These are phyloP conservation scores for Orgyia antiqua DNA, from an alignment of 2,888 invertebrate species.

Conservation along the genomic window DNA sequence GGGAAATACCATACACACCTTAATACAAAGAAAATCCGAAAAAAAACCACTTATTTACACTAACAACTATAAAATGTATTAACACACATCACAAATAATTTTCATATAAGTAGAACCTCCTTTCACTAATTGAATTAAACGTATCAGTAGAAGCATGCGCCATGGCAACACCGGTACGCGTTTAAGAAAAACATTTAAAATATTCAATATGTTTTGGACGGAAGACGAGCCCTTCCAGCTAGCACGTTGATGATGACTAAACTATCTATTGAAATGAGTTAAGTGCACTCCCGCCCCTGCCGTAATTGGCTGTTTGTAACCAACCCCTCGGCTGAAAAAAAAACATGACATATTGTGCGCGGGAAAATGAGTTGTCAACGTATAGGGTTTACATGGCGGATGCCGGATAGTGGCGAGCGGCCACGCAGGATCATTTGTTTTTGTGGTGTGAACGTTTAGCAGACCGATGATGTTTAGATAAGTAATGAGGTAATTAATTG, in stretches of 20 bases:
- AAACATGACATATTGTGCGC: slow-evolving; percentile 74
- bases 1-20: slow-evolving; percentile 48
- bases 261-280: slow-evolving; percentile 62
- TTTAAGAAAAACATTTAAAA: slow-evolving; percentile 22
- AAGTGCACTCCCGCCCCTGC: slow-evolving; percentile 67
- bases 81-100: slow-evolving; percentile 62
- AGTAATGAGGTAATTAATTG: slow-evolving; percentile 30
- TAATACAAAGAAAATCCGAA: slow-evolving; percentile 31
- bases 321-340: slow-evolving; percentile 71
- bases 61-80: slow-evolving; percentile 29
- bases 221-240: slow-evolving; percentile 52
- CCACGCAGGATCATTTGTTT: slow-evolving; percentile 49
- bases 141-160: slow-evolving; percentile 53
- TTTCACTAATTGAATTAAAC: slow-evolving; percentile 70
- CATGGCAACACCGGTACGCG: slow-evolving; percentile 46
- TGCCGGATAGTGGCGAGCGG: slow-evolving; percentile 13
- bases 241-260: slow-evolving; percentile 63
- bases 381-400: slow-evolving; percentile 60
- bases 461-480: slow-evolving; percentile 57
- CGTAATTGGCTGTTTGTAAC: slow-evolving; percentile 76
- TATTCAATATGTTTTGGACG: slow-evolving; percentile 25
- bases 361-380: slow-evolving; percentile 69
- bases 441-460: slow-evolving; percentile 65
- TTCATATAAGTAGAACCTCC: slow-evolving; percentile 49
- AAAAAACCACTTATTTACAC: slow-evolving; percentile 32